Evolutionary conservation across 2,888 invertebrate species (phyloP), one percentile per base, ranked within the genome.

Genomic region (Hanleya hanleyi): DNA sequence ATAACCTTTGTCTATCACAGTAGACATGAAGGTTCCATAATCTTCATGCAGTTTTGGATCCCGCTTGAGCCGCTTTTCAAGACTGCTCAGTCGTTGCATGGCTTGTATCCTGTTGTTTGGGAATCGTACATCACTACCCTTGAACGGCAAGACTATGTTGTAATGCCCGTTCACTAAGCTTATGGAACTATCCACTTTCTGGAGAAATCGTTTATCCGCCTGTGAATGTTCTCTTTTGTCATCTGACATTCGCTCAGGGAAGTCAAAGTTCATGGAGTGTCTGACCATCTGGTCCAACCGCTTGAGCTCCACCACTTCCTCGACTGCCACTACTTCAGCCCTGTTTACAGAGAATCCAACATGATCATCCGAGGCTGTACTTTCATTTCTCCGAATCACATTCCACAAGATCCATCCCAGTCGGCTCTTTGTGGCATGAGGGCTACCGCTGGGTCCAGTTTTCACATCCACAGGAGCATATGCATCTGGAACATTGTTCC

Each of bases 21-120:
- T 76, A 7, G 41, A 51, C 78, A 78, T n/a, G n/a, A 72, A 74
- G 7, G 38, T 38, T 18, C 18, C 49, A 41, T 75, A 78, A 22
- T 74, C 74, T 32, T 36, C 29, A 41, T 65, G 41, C 33, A 76
- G 69, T 50, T 67, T 64, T 2, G 51, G 22, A 50, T 73, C 62
- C 15, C 38, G 47, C 26, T 51, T 29, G 33, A 69, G 32, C 49
- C 49, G 70, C n/a, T 66, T 70, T 15, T 62, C 26, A 18, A 76
- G 32, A 36, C 51, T 26, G 26, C 32, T 38, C 26, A 77, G 64
- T 36, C 71, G 35, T 29, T 74, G 71, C 12, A 47, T 4, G 18
- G 65, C 74, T 62, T 67, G 64, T 7, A 7, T 5, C 12, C 18
- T 33, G 41, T 73, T 73, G 47, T 64, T 49, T 5, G 69, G 69